phyloP scores from a whole-genome alignment of 2,797 vertebrate genomes.

The Ispidina picta region DNA sequence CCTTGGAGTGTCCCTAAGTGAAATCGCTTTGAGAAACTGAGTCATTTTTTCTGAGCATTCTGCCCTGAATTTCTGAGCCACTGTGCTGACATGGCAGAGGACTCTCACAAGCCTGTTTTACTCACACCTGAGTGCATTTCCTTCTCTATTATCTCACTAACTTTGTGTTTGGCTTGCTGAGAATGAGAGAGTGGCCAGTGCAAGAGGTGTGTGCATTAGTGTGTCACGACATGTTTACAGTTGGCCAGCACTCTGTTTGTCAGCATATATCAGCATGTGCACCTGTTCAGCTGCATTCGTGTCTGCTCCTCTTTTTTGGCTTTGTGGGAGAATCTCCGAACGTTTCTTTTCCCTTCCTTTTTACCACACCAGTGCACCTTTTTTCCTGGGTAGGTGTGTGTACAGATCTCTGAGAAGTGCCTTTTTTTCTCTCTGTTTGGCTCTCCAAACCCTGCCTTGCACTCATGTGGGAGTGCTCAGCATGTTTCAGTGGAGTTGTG shows the following conservation, averaged over 20 bases:
- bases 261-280: background rate
- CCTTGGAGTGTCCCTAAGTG: background rate
- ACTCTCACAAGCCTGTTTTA: background rate
- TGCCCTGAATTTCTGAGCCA: background rate
- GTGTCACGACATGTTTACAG: background rate
- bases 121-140: background rate
- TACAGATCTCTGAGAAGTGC: background rate
- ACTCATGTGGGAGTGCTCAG: background rate
- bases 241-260: background rate
- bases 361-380: background rate
- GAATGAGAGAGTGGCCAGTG: background rate
- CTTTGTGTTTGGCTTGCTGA: background rate
- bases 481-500: background rate
- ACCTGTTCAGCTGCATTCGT: constrained; percentile 9
- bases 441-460: background rate
- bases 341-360: background rate
- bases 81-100: background rate
- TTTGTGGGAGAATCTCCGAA: background rate
- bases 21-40: background rate
- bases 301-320: background rate
- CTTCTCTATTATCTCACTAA: background rate
- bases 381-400: background rate
- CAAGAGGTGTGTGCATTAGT: background rate
- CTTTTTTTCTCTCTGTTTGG: background rate
- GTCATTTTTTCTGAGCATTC: background rate